These are phyloP conservation scores for Temnothorax rugatulus DNA, from an alignment of 2,888 invertebrate species.

Conservation along the genomic window DNA sequence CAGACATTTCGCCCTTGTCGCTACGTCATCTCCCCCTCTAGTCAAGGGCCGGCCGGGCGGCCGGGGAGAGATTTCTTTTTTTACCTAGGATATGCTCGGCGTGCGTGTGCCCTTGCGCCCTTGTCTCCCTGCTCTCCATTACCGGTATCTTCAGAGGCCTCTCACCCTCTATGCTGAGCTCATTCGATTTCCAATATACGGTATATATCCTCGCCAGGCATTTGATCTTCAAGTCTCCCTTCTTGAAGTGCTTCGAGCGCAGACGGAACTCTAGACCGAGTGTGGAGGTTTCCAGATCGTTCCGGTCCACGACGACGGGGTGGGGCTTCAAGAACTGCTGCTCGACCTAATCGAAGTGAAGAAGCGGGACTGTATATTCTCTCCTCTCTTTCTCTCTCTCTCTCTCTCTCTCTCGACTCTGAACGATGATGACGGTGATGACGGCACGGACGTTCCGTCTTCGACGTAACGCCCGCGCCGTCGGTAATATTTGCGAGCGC, in stretches of 20 bases:
- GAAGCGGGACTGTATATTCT: constrained; percentile 34
- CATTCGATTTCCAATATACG: constrained; percentile 95
- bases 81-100: constrained; percentile 92
- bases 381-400: not conserved
- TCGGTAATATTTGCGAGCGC: not conserved
- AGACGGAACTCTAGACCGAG: constrained; percentile 94
- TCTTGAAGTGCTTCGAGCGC: constrained; percentile 93
- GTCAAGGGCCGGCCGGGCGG: not conserved
- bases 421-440: constrained; percentile 8
- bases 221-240: constrained; percentile 95
- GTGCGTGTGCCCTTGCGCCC: constrained; percentile 87
- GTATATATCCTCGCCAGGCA: constrained; percentile 95
- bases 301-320: constrained; percentile 87
- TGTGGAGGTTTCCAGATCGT: constrained; percentile 92
- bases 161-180: constrained; percentile 94
- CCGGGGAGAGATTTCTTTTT: constrained; percentile 24
- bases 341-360: constrained; percentile 83
- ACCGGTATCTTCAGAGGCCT: constrained; percentile 90
- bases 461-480: not conserved
- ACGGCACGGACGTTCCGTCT: constrained; percentile 1
- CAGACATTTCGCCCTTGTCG: constrained; percentile 25
- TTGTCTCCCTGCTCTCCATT: constrained; percentile 92
- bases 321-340: constrained; percentile 86
- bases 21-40: constrained; percentile 31
- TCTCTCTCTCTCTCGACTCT: not conserved